Base-by-base conservation (phyloP, 2,797 vertebrate genomes). In the Cephalopachus bancanus region DNA sequence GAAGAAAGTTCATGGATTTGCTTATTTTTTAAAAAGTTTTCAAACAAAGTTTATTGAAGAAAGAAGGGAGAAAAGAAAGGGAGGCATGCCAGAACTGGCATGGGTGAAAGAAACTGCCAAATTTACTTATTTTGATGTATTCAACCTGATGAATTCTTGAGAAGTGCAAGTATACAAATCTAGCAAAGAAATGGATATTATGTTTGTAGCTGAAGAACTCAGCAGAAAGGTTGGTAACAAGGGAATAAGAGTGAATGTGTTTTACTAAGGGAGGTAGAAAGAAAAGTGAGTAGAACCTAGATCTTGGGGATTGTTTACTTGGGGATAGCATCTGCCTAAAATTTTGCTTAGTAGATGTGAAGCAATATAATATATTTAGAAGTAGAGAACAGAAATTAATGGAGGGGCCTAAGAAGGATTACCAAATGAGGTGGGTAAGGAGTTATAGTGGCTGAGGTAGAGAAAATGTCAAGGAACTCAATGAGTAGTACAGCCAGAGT, bases 401-500 rank as follows among this genome's bases (percentile, higher is more conserved):
- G 24, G 28, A 79, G 20, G 19, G 88, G 9, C 10, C 55, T 19
- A 12, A 60, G 28, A n/a, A 3, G 1, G 30, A 60, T 7, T 24
- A 1, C 69, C 30, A 78, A 51, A 33, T 6, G 74, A 62, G 81
- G 28, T 86, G 30, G 30, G 22, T 22, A 20, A 59, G 60, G 20
- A 44, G 44, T 44, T 60, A 6, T 20, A 8, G 65, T 87, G 12
- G 64, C 20, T 2, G 22, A 78, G 7, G 10, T 20, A 8, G 37
- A 62, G 85, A 75, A 87, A 30, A 3, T 65, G 64, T 88, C 44
- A 14, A 53, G 59, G 7, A 22, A 12, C 26, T n/a, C 37, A 44
- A 3, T 1, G 9, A 60, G 19, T 17, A 11, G 11, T 30, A 0
- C 4, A 57, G 44, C 5, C 1, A 10, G 15, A 20, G 16, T 14